Base-by-base conservation (phyloP, 2,888 invertebrate species). In the Brachyptera risi region DNA sequence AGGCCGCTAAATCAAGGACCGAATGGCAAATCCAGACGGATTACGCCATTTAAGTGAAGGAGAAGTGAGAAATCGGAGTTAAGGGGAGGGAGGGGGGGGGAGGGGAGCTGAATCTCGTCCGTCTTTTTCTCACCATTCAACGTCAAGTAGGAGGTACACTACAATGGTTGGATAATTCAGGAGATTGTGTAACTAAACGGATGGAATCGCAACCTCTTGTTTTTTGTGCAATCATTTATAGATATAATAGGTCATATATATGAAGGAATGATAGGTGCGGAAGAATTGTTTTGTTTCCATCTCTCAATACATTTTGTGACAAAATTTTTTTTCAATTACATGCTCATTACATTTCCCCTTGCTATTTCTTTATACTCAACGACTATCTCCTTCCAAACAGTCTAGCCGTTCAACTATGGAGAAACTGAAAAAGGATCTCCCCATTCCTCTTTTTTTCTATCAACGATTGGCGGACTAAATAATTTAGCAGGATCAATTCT, bases 11-110 rank as follows among this genome's bases (percentile, higher is more conserved):
- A 62, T 62, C 62, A 62, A 51, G 44, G 62, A 42, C 54, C 62
- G 56, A 59, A 57, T 64, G 59, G 63, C 61, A 64, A 63, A 61
- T 61, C 63, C 59, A 38, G 63, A 59, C 61, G 63, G 63, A 64
- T 64, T 64, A 64, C 63, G 59, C 50, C 59, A 61, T 61, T 64
- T 61, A 61, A 61, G 59, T 59, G 61, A 51, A 61, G 61, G 40
- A 59, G 59, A 59, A 61, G 59, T 59, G 61, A 50, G 59, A 56
- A 38, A 56, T 31, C 23, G 23, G 61, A 24, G 24, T 27, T 35
- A n/a, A n/a, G n/a, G n/a, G n/a, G n/a, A n/a, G 40, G 51, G 24
- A 15, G 37, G 24, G 40, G 56, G 56, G 47, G 38, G 23, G 21
- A n/a, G 47, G 58, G 58, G 44, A 51, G 61, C 58, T 44, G 47